Evolutionary conservation across 2,113 vertebrate genomes (phyloP), one percentile per base, ranked within the genome.

Genomic region (Ivindomyrus marchei): DNA sequence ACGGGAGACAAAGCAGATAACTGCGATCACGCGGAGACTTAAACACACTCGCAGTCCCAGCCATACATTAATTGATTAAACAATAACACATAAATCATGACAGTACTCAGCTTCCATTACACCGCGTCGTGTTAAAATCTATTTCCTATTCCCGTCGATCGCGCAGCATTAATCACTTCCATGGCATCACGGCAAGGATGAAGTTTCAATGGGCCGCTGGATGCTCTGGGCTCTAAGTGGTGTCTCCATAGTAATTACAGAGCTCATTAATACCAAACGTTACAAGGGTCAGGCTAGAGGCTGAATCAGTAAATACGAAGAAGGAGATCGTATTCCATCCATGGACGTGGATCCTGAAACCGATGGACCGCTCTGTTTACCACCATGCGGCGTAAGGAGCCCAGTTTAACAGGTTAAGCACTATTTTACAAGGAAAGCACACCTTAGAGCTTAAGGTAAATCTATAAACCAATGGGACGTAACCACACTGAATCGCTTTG

Each of bases 121-220:
- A 66, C 91, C 89, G 66, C 84, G 94, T 92, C 94, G 94, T 91
- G 94, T 94, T 89, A 91, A 89, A 93, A 95, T 95, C 92, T 91
- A 91, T 91, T 94, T 93, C 92, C 93, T 92, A 90, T 92, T 90
- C 92, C 91, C 42, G 91, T 94, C 93, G 93, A 90, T 90, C 93
- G 92, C 85, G 45, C 77, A 91, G 88, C 87, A 91, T 91, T 92
- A 92, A 93, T 92, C 92, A 92, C 74, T 66, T 85, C 89, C 31
- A 27, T 70, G 85, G 74, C 27, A 13, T 85, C 84, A 90, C 31
- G 89, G 45, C 58, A 21, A 39, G 15, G 87, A 88, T 90, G 89
- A 89, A 77, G 88, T 90, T 92, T 90, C 88, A 77, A 53, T 3
- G 66, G 84, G 42, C 10, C 27, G 6, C 62, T 80, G 56, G 56